phyloP scores from a whole-genome alignment of 2,797 vertebrate genomes.

The Macropus fuliginosus region DNA sequence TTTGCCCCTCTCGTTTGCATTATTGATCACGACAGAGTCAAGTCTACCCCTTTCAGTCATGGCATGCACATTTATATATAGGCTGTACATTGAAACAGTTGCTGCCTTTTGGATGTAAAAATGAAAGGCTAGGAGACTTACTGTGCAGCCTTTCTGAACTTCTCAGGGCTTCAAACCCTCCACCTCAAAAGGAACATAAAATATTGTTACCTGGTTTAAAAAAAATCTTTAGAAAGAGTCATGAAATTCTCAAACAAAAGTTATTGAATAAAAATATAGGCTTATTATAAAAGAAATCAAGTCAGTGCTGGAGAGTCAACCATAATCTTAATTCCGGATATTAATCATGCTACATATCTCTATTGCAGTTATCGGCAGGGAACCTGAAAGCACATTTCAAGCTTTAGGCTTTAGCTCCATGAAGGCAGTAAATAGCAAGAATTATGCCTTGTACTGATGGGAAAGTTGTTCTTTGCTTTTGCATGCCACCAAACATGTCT shows the following conservation, averaged over 20 bases:
- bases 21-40: conserved; percentile 80
- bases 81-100: conserved; percentile 47
- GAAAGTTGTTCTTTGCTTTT: background rate
- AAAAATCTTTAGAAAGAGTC: conserved; percentile 30
- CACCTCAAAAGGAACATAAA: conserved; percentile 35
- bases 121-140: background rate
- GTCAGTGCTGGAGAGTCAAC: conserved; percentile 29
- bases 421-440: background rate
- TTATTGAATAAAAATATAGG: background rate
- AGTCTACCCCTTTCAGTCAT: conserved; percentile 79
- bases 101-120: conserved; percentile 51
- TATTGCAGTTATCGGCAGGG: background rate
- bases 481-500: background rate
- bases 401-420: background rate
- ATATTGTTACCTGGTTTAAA: background rate
- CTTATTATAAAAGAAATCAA: background rate
- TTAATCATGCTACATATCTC: conserved; percentile 11
- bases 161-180: conserved; percentile 21
- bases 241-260: conserved; percentile 28
- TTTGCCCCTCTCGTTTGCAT: conserved; percentile 80
- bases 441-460: background rate
- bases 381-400: conserved; percentile 4
- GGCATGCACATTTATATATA: conserved; percentile 63
- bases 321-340: conserved; percentile 20
- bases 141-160: conserved; percentile 53